Conservation (phyloP, 1,140 invertebrate species). For the Habropoda laboriosa region DNA sequence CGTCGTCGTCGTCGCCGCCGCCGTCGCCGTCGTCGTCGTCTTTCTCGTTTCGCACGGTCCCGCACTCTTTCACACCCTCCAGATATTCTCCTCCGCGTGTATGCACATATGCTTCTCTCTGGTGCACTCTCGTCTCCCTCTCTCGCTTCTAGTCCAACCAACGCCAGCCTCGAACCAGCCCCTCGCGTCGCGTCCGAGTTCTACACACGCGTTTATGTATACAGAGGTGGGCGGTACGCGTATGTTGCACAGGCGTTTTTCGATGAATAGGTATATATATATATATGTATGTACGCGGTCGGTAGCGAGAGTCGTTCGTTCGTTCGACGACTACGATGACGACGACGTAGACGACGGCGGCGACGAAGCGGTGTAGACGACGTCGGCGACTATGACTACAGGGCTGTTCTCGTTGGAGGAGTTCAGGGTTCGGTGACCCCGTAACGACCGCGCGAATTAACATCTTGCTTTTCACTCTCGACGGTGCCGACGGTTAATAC, state of each 20-base stretch:
- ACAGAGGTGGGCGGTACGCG: constrained; percentile 22
- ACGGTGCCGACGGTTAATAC: constrained; percentile 18
- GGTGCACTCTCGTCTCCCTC: constrained; percentile 26
- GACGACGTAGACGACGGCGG: constrained; percentile 23
- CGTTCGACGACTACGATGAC: constrained; percentile 59
- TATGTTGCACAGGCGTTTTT: constrained; percentile 58
- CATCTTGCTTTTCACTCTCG: constrained; percentile 50
- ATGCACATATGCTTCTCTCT: constrained; percentile 59
- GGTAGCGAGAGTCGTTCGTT: constrained; percentile 55
- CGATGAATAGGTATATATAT: constrained; percentile 71
- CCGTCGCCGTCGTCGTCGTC: constrained; percentile 47
- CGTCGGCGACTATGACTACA: constrained; percentile 59
- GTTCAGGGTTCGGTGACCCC: constrained; percentile 73
- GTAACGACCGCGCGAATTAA: constrained; percentile 74
- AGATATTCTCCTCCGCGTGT: constrained; percentile 66
- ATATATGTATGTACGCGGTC: constrained; percentile 66
- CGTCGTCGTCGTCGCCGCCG: background rate
- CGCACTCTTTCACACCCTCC: constrained; percentile 73
- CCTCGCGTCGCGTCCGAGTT: constrained; percentile 22
- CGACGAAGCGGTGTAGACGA: too few species aligned
- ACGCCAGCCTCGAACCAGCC: constrained; percentile 19
- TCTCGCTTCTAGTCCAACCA: background rate
- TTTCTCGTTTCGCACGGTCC: constrained; percentile 68
- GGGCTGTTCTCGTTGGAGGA: constrained; percentile 44
- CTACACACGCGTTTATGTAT: background rate